Base-by-base conservation (phyloP, 2,797 vertebrate genomes). In the Danio aesculapii region DNA sequence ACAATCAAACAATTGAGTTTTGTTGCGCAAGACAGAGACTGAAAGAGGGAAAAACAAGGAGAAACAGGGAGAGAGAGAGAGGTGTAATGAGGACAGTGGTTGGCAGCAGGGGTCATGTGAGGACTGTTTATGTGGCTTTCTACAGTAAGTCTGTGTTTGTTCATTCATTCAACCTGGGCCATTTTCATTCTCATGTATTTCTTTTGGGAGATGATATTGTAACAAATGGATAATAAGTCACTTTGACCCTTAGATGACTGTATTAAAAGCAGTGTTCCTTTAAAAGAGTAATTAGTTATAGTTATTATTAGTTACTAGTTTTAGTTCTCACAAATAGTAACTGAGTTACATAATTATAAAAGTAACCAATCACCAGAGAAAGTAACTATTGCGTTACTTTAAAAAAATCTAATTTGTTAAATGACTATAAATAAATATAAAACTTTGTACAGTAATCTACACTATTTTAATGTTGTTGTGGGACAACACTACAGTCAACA, bases 71-170 rank as follows among this genome's bases (percentile, higher is more conserved):
- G 83, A 72, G 83, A 77, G 83, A 77, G 74, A 17, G 47, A 63
- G 8, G 64, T 30, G 63, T 89, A 88, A 86, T 86, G 75, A 91
- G 88, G 84, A 91, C 91, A 91, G 86, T 68, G 61, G 71, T 59
- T 74, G 16, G 47, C n/a, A 49, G 75, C 61, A 88, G 71, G 59
- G 81, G 88, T 81, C 79, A 84, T 87, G 83, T 88, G 84, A 90
- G 87, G 87, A 86, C 87, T 88, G 88, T 87, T 89, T 81, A 85
- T 74, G n/a, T 47, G n/a, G 17, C 30, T 50, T 77, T 77, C 55
- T 63, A 30, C 30, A 30, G 30, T 30, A 62, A 43, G 74, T 62
- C 71, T 11, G 39, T 30, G 50, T 57, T 82, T 30, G 30, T 79
- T 77, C 58, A 81, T 78, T 52, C 44, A 64, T 69, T 55, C 13